Evolutionary conservation across 2,113 vertebrate genomes (phyloP).

Genomic region (Corvus cornix): DNA sequence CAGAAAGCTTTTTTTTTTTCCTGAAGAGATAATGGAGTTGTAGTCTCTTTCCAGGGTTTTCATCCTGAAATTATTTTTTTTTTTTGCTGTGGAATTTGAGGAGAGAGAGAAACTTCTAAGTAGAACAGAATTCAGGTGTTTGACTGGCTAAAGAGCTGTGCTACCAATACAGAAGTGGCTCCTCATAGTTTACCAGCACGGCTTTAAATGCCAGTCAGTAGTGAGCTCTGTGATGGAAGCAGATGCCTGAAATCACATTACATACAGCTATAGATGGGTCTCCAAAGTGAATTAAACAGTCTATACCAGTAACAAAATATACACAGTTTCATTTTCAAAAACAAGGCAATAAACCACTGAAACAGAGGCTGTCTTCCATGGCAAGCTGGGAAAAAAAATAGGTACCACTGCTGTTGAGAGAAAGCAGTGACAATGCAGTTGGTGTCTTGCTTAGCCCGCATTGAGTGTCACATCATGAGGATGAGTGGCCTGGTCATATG

Average conservation of each 20-base stretch:
- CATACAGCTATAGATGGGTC: neutral
- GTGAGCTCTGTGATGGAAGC: neutral
- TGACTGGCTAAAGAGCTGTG: neutral
- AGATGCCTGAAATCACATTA: neutral
- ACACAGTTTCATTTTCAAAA: neutral
- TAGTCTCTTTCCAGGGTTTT: neutral
- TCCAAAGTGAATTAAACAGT: neutral
- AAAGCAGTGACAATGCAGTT: neutral
- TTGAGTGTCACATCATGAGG: neutral
- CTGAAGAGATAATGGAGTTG: neutral
- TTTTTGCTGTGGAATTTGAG: neutral
- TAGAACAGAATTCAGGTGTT: neutral
- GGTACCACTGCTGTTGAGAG: neutral
- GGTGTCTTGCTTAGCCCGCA: neutral
- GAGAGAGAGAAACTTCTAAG: neutral
- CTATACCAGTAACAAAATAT: neutral
- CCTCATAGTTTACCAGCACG: neutral
- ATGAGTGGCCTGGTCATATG: too few species aligned
- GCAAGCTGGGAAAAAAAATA: accelerated
- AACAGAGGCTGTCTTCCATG: neutral
- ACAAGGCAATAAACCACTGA: neutral
- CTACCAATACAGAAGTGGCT: neutral
- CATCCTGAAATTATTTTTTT: neutral
- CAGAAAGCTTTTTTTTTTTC: neutral
- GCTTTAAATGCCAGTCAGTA: neutral